A percentile compares a stretch with the other conserved stretches of the same genome.
Conservation (phyloP, 2,113 vertebrate genomes). For the Crotophaga sulcirostris region DNA sequence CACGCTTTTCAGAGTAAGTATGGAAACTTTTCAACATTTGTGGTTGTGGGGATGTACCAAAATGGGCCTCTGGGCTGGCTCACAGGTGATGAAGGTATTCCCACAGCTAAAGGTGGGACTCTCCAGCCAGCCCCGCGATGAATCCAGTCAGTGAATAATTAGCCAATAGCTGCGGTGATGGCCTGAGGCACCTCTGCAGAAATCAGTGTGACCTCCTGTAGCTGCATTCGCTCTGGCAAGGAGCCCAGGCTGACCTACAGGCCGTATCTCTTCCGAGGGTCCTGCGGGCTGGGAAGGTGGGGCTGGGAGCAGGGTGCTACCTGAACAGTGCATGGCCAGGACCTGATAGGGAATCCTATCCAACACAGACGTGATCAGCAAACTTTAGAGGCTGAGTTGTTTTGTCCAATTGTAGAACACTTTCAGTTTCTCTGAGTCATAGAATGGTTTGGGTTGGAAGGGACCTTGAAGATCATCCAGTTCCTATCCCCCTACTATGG, state of each 20-base stretch:
- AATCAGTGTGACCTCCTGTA: not conserved
- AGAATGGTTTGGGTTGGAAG: too few species aligned
- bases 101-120: too few species aligned
- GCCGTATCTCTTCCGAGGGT: rapidly evolving
- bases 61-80: too few species aligned
- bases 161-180: not conserved
- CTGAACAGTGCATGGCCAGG: rapidly evolving
- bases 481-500: too few species aligned
- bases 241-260: not conserved
- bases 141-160: not conserved
- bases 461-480: too few species aligned
- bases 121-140: not conserved
- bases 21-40: not conserved
- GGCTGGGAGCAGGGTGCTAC: not conserved
- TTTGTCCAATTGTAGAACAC: not conserved
- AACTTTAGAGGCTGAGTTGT: not conserved
- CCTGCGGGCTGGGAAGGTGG: rapidly evolving
- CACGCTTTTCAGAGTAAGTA: not conserved
- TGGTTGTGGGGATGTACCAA: not conserved
- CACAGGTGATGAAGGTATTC: too few species aligned
- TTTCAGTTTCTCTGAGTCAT: not conserved
- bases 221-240: rapidly evolving
- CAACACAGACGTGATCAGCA: not conserved
- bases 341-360: too few species aligned
- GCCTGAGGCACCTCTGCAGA: not conserved